Evolutionary conservation across 2,113 vertebrate species (phyloP), one percentile per base, ranked within the genome.

Genomic region (Pseudopipra pipra): DNA sequence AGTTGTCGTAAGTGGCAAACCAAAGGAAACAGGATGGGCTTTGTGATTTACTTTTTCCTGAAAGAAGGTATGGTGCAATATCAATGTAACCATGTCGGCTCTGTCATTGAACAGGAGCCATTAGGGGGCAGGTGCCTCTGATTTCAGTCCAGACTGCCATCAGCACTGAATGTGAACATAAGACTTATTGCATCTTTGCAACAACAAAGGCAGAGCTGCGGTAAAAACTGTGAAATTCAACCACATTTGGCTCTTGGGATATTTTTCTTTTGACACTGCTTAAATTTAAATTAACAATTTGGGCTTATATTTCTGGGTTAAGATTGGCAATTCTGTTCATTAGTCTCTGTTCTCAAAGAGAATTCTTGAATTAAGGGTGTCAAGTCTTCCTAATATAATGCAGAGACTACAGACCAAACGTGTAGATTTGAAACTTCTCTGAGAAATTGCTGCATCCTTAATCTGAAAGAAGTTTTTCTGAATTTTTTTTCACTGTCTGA

Each of bases 161-260:
- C 72, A 43, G 28, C 37, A 39, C 9, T 84, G 47, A 67, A 71
- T 8, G 11, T 41, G 43, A 87, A 66, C 0, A 0, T 35, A 11
- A 58, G 59, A 71, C 18, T 52, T 49, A 56, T 0, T 67, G 22
- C 73, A 73, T 11, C 31, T 46, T 35, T 1, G 1, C 39, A 49
- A 46, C 25, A 70, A 12, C n/a, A 84, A 59, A 62, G 70, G n/a
- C 56, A 70, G 43, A 91, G 33, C 23, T 92, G 22, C 63, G 8
- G 25, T 43, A 43, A 85, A 43, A 33, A 43, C 6, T 43, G 19
- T 41, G 80, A 92, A 65, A 67, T 71, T 81, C 51, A 72, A 7
- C 13, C 10, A 41, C 9, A 9, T 71, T 41, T 72, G 44, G 7
- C 17, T 33, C 22, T 88, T 46, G 4, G 14, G 27, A 43, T 13